Percentiles rank a stretch among this genome's conserved stretches.
These are phyloP conservation scores for Nemapogon koenigi DNA, from an alignment of 2,888 invertebrate species.

Conservation along the genomic window DNA sequence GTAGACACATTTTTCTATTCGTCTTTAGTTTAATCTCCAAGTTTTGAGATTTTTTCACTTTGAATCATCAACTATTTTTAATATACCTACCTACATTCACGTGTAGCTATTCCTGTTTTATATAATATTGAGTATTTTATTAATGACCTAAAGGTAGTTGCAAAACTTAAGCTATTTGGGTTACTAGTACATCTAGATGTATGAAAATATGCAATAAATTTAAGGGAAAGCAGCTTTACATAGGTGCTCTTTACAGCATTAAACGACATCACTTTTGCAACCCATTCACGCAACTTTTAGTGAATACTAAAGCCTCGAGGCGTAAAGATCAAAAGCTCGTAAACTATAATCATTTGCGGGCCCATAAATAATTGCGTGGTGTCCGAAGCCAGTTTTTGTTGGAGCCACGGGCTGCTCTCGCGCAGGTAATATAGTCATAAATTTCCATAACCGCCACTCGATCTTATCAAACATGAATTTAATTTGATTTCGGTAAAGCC, in stretches of 20 bases:
- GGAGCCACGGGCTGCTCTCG: slow-evolving; percentile 38
- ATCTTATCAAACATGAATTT: slow-evolving; percentile 66
- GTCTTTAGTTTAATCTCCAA: slow-evolving; percentile 9
- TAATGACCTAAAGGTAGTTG: too few species aligned
- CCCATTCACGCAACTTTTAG: slow-evolving; percentile 6
- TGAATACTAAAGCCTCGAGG: slow-evolving; percentile 27
- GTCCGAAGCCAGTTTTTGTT: slow-evolving; percentile 50
- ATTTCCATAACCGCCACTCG: slow-evolving; percentile 65
- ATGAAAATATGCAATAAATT: too few species aligned
- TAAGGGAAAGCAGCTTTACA: too few species aligned
- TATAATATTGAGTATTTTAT: background rate
- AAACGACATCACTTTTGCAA: slow-evolving; percentile 5
- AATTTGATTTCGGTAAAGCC: slow-evolving; percentile 62
- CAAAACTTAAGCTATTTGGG: too few species aligned
- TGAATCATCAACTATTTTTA: background rate
- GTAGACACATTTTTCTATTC: slow-evolving; percentile 52
- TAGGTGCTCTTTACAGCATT: too few species aligned
- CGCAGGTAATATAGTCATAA: slow-evolving; percentile 66
- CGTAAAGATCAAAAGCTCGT: slow-evolving; percentile 48
- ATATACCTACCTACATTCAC: background rate
- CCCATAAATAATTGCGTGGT: slow-evolving; percentile 55
- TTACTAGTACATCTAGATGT: too few species aligned
- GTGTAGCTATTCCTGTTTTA: background rate
- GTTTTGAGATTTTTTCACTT: slow-evolving; percentile 1
- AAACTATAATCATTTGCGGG: slow-evolving; percentile 61